phyloP scores from a whole-genome alignment of 2,797 vertebrate genomes.

The Arctocebus calabarensis region DNA sequence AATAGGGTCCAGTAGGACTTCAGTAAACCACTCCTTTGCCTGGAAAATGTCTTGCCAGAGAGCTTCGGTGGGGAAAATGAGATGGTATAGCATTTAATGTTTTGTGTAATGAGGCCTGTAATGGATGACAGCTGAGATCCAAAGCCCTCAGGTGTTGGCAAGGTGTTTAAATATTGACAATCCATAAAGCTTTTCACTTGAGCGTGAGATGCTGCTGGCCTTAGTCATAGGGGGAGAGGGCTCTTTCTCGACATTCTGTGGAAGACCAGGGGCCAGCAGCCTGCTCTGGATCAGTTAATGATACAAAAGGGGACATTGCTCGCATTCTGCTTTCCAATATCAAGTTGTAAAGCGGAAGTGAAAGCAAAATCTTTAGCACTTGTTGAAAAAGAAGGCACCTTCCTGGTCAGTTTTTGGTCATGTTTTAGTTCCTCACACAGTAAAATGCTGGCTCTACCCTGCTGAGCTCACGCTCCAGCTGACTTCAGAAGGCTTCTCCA shows the following conservation, averaged over 20 bases:
- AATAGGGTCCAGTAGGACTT: slow-evolving; percentile 43
- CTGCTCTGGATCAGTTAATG: slow-evolving; percentile 21
- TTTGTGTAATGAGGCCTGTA: slow-evolving; percentile 87
- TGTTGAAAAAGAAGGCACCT: not conserved
- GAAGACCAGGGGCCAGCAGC: slow-evolving; percentile 47
- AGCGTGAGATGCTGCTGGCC: slow-evolving; percentile 54
- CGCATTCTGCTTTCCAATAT: not conserved
- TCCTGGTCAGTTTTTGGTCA: not conserved
- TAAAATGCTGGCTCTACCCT: accelerated
- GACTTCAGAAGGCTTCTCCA: not conserved
- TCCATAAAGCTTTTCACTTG: slow-evolving; percentile 76
- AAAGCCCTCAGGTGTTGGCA: slow-evolving; percentile 81
- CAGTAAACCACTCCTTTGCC: slow-evolving; percentile 71
- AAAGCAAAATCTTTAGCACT: slow-evolving; percentile 37
- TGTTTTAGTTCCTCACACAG: accelerated
- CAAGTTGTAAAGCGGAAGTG: not conserved
- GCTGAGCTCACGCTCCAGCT: not conserved
- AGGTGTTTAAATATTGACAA: slow-evolving; percentile 86
- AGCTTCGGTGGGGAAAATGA: slow-evolving; percentile 77
- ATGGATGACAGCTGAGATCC: slow-evolving; percentile 86
- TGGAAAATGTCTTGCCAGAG: slow-evolving; percentile 78
- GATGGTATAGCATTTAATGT: slow-evolving; percentile 81
- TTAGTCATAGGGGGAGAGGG: slow-evolving; percentile 51
- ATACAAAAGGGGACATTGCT: slow-evolving; percentile 63
- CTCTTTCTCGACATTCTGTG: slow-evolving; percentile 50